Conservation (phyloP, 2,797 vertebrate species). For the Gobio occitaniae region DNA sequence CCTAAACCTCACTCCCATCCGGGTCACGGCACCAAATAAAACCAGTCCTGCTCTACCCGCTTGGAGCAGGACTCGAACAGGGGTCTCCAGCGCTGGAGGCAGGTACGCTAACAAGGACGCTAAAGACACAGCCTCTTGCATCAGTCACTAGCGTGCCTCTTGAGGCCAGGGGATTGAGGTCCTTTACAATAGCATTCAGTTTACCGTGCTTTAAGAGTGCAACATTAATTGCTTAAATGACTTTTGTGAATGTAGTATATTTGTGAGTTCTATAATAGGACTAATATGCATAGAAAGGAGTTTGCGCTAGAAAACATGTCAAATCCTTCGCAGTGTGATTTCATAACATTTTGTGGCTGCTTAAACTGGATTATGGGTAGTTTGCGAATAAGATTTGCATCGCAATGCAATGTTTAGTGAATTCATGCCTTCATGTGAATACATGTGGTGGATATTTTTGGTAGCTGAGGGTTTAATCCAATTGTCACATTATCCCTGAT, state of each 20-base stretch:
- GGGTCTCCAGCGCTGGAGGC: no score
- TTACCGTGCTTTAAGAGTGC: background rate
- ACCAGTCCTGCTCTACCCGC: no score
- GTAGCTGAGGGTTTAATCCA: background rate
- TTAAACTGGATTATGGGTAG: background rate
- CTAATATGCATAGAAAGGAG: background rate
- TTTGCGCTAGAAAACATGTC: background rate
- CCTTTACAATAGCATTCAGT: background rate
- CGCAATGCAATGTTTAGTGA: background rate
- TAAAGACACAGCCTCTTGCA: no score
- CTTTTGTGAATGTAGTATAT: background rate
- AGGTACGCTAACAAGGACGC: no score
- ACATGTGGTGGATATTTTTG: background rate
- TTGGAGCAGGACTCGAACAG: no score
- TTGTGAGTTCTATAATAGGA: background rate
- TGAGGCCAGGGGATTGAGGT: no score
- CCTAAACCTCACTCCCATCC: no score
- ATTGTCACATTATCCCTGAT: background rate
- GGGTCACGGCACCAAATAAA: no score
- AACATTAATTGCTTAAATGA: background rate
- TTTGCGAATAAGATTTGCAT: background rate
- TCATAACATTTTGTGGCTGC: background rate
- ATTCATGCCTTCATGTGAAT: background rate
- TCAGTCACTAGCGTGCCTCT: no score
- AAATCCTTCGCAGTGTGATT: background rate